A percentile compares a stretch with the other conserved stretches of the same genome.
Evolutionary conservation across 2,888 invertebrate species (phyloP).

Genomic region (Dugesia japonica): DNA sequence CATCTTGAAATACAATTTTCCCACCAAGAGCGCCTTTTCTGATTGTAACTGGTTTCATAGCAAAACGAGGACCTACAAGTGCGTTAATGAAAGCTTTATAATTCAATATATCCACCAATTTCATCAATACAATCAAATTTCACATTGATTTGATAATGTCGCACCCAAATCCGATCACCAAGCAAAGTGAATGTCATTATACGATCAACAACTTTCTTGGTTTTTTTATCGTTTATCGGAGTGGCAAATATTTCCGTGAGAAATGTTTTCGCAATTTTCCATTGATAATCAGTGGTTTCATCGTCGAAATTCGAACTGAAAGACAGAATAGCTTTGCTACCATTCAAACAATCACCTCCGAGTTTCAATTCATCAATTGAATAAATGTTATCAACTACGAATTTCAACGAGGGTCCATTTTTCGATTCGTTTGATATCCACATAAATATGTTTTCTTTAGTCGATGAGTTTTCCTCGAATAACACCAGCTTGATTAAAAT

Average conservation of each 20-base stretch:
- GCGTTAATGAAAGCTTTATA: neutral
- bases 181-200: conserved; percentile 75
- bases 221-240: conserved; percentile 85
- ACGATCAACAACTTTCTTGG: conserved; percentile 96
- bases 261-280: conserved; percentile 57
- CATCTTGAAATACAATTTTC: neutral
- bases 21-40: neutral
- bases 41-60: neutral
- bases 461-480: neutral
- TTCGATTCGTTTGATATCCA: conserved; percentile 68
- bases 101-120: neutral
- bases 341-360: conserved; percentile 86
- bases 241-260: conserved; percentile 69
- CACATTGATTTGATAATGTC: conserved; percentile 72
- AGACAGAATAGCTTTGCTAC: conserved; percentile 77
- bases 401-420: conserved; percentile 79
- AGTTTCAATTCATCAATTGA: conserved; percentile 92
- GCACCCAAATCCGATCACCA: conserved; percentile 87
- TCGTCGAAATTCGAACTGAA: conserved; percentile 58
- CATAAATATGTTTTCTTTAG: conserved; percentile 56
- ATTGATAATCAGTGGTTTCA: conserved; percentile 57
- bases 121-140: conserved; percentile 9
- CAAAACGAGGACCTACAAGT: neutral
- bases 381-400: conserved; percentile 83
- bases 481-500: neutral